Percentiles rank a stretch among this genome's conserved stretches.
phyloP scores from a whole-genome alignment of 1,140 invertebrate species.

The Mizuhopecten yessoensis region DNA sequence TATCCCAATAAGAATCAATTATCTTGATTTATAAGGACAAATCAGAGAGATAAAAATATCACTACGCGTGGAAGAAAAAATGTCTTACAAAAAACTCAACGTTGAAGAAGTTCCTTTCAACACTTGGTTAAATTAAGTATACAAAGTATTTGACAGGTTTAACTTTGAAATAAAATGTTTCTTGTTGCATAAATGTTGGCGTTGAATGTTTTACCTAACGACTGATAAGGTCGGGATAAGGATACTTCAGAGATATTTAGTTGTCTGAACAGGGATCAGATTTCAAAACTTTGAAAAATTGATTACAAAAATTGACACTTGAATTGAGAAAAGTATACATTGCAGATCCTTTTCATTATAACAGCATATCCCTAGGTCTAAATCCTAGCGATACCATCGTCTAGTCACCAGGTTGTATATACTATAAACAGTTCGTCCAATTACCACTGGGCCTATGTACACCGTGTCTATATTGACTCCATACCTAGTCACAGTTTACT shows the following conservation, averaged over 20 bases:
- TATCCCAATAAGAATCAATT: slow-evolving; percentile 12
- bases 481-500: background rate
- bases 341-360: background rate
- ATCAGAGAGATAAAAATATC: slow-evolving; percentile 28
- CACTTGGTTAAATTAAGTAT: slow-evolving; percentile 29
- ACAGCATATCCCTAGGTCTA: background rate
- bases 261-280: background rate
- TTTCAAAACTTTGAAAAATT: slow-evolving; percentile 36
- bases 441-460: background rate
- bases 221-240: background rate
- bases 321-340: background rate
- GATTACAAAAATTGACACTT: slow-evolving; percentile 39
- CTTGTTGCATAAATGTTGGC: slow-evolving; percentile 1
- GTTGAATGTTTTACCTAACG: background rate
- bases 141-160: slow-evolving; percentile 38
- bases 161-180: slow-evolving; percentile 40
- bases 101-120: background rate
- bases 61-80: background rate
- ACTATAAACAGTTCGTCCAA: background rate
- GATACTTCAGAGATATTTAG: slow-evolving; percentile 18
- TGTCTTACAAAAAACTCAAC: slow-evolving; percentile 34
- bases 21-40: slow-evolving; percentile 13
- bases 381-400: background rate
- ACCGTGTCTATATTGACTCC: background rate
- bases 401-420: background rate